phyloP scores from a whole-genome alignment of 2,797 vertebrate genomes.

The Geotrypetes seraphini region DNA sequence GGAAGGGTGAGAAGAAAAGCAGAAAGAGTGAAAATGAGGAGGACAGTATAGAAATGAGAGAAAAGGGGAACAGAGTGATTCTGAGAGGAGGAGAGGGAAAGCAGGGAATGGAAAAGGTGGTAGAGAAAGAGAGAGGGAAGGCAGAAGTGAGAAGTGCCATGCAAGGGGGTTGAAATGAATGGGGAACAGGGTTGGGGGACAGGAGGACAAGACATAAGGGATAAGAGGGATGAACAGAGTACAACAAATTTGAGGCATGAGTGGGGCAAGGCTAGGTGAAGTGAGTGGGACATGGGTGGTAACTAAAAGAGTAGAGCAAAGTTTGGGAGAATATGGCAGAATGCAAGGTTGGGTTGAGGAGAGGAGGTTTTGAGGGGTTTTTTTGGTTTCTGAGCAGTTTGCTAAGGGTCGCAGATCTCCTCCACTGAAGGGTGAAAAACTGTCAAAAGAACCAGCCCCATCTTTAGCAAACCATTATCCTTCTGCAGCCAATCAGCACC shows the following conservation, averaged over 20 bases:
- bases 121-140: not conserved
- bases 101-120: not conserved
- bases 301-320: too few species aligned
- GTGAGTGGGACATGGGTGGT: not conserved
- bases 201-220: not conserved
- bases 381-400: slow-evolving; percentile 66
- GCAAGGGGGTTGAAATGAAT: too few species aligned
- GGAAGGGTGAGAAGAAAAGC: not conserved
- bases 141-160: not conserved
- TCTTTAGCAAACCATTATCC: too few species aligned
- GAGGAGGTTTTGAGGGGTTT: not conserved
- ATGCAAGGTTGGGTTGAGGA: not conserved
- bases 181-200: not conserved
- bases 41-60: slow-evolving; percentile 13
- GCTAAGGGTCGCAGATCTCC: slow-evolving; percentile 76
- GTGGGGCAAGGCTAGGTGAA: not conserved
- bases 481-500: too few species aligned
- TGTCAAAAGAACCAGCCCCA: slow-evolving; percentile 21
- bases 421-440: slow-evolving; percentile 87
- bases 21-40: slow-evolving; percentile 30
- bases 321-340: not conserved
- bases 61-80: slow-evolving; percentile 5
- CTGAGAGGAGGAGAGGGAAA: not conserved
- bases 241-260: not conserved
- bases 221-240: not conserved